phyloP scores from a whole-genome alignment of 2,113 vertebrate genomes.

The Hippocampus barbouri region DNA sequence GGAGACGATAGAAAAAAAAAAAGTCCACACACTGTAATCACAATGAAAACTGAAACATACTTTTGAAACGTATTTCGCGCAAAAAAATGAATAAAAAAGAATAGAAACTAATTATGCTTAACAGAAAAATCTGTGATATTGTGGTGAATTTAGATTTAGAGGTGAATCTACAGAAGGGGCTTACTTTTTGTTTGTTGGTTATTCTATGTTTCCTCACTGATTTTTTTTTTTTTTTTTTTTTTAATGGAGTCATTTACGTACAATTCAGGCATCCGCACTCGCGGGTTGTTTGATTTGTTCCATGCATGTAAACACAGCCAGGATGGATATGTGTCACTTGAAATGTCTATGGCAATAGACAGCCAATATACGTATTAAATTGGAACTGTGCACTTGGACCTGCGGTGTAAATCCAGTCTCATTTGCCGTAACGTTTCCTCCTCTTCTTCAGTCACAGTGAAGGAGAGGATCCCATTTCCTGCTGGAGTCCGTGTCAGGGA shows the following conservation, averaged over 20 bases:
- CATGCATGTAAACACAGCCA: conserved; percentile 1
- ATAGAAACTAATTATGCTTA: too few species aligned
- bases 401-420: conserved; percentile 7
- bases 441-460: conserved; percentile 66
- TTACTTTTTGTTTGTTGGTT: too few species aligned
- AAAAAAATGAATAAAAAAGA: too few species aligned
- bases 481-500: conserved; percentile 65
- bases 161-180: too few species aligned
- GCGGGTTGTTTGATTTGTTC: not conserved
- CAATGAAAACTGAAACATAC: too few species aligned
- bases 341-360: not conserved
- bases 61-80: too few species aligned
- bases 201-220: not conserved
- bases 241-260: not conserved
- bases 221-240: not conserved
- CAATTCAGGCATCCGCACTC: not conserved
- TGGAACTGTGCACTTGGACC: not conserved
- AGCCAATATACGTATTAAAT: not conserved
- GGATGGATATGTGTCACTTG: conserved; percentile 38
- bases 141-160: too few species aligned
- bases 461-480: conserved; percentile 64
- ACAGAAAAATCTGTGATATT: too few species aligned
- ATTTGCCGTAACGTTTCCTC: conserved; percentile 65
- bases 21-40: too few species aligned
- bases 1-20: too few species aligned